Percentiles rank a stretch among this genome's conserved stretches.
Conservation (phyloP, 2,888 invertebrate species). For the Syritta pipiens region DNA sequence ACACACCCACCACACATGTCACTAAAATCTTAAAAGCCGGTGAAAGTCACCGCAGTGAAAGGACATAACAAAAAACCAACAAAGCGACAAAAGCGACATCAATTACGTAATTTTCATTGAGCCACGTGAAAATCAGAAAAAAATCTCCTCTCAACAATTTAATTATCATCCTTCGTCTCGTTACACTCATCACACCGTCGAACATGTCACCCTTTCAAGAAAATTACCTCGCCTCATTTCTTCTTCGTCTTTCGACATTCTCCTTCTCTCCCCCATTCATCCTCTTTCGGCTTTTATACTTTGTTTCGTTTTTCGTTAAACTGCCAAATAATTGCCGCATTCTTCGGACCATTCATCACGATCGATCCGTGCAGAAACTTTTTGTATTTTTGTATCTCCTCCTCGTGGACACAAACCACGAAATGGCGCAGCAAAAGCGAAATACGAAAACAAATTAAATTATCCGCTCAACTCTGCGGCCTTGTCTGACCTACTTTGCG, state of each 20-base stretch:
- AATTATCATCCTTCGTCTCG: constrained; percentile 63
- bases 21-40: no score
- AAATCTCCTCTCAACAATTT: constrained; percentile 56
- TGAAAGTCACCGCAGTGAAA: no score
- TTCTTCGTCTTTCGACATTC: not conserved
- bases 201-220: constrained; percentile 55
- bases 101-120: not conserved
- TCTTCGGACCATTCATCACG: constrained; percentile 58
- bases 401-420: not conserved
- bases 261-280: not conserved
- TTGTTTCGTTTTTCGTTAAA: constrained; percentile 37
- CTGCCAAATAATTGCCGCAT: constrained; percentile 65
- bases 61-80: no score
- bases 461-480: constrained; percentile 71
- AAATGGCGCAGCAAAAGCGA: constrained; percentile 20
- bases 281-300: not conserved
- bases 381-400: not conserved
- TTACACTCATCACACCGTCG: constrained; percentile 32
- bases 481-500: constrained; percentile 77
- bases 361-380: constrained; percentile 44
- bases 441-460: constrained; percentile 57
- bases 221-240: constrained; percentile 25
- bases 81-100: not conserved
- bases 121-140: not conserved
- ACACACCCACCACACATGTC: no score